Percentiles rank a stretch among this genome's conserved stretches.
These are phyloP conservation scores for Solenopsis fugax DNA, from an alignment of 1,140 invertebrate species.

Conservation along the genomic window DNA sequence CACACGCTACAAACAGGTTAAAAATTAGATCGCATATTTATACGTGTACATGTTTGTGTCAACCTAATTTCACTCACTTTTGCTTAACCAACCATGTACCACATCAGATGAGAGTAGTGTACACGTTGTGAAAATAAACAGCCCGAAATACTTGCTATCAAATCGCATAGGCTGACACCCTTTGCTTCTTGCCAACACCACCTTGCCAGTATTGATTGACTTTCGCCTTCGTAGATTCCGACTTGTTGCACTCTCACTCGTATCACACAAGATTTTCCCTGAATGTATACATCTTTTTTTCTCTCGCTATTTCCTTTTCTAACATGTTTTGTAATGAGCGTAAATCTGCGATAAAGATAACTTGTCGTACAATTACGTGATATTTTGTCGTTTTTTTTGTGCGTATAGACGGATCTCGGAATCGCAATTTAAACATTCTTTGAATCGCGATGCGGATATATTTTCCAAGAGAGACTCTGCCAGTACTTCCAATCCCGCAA, in stretches of 20 bases:
- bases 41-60: slow-evolving; percentile 37
- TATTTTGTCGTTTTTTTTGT: slow-evolving; percentile 47
- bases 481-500: slow-evolving; percentile 73
- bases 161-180: slow-evolving; percentile 48
- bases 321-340: background rate
- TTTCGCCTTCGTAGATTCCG: slow-evolving; percentile 18
- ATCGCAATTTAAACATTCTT: slow-evolving; percentile 82
- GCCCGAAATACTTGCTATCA: slow-evolving; percentile 66
- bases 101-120: slow-evolving; percentile 47
- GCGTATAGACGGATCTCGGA: slow-evolving; percentile 81
- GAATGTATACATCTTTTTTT: slow-evolving; percentile 16
- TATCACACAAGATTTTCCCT: background rate
- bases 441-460: slow-evolving; percentile 81
- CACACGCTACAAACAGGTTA: slow-evolving; percentile 50
- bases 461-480: slow-evolving; percentile 80
- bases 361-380: background rate
- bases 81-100: slow-evolving; percentile 23
- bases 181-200: slow-evolving; percentile 50
- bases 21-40: slow-evolving; percentile 39
- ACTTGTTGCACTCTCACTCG: slow-evolving; percentile 15
- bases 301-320: background rate
- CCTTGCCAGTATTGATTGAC: slow-evolving; percentile 44
- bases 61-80: slow-evolving; percentile 36
- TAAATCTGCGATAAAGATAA: background rate
- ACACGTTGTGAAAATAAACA: slow-evolving; percentile 69